Evolutionary conservation across 2,797 vertebrate species (phyloP), one percentile per base, ranked within the genome.

Genomic region (Synaphobranchus kaupii): DNA sequence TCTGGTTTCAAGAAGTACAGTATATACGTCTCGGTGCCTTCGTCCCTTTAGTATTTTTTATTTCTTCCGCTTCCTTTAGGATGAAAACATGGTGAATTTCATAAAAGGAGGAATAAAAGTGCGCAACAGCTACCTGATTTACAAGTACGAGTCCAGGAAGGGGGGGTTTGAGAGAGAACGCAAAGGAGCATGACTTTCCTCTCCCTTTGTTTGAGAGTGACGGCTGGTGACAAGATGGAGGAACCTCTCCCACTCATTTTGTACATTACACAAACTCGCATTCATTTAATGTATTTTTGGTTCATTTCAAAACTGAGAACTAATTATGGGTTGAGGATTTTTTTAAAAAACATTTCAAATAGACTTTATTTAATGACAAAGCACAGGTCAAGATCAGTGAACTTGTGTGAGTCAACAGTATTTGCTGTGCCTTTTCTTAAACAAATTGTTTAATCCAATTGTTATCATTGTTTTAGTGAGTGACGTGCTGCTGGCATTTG

Each of bases 1-100:
- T 39, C 34, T n/a, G 0, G 28, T 78, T 47, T 78, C 39, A 78
- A 15, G 20, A 48, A 47, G 4, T 25, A 2, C 2, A 47, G 4
- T 25, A 2, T 2, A 39, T 73, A 39, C 68, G 13, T 39, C 34
- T 73, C 15, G 10, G 39, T n/a, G 48, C 44, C 20, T 80, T 39
- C 1, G 17, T 9, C 0, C 20, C 13, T 60, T 6, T n/a, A 5
- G 3, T 68, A 17, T 80, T 20, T 50, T 50, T 25, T 58, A 81
- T 44, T 56, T 76, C 84, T 78, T 52, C 63, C 50, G 25, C 22
- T 50, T 31, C 34, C 68, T 86, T 13, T 83, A 94, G 93, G 93
- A 94, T 89, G 93, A 94, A 85, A 94, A 93, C 81, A 93, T 93
- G 92, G 91, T 94, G 85, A 93, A 91, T 76, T 94, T 94, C 73